Evolutionary conservation across 2,888 invertebrate species (phyloP).

Genomic region (Drosophila lacicola): DNA sequence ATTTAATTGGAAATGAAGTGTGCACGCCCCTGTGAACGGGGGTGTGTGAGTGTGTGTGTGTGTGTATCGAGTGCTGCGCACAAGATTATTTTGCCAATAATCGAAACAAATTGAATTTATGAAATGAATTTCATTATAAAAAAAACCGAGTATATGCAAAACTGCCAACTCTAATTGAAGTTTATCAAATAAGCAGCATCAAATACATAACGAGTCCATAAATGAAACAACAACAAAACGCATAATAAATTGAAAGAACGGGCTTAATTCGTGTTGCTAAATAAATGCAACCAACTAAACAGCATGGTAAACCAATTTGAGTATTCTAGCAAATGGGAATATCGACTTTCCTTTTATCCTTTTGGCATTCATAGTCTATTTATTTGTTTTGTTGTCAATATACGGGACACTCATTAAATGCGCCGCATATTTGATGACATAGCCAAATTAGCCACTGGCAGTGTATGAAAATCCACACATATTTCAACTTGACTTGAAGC

Average conservation of each 20-base stretch:
- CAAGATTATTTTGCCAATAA: slow-evolving; percentile 79
- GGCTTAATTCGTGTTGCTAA: neutral
- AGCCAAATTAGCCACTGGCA: neutral
- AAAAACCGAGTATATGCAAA: slow-evolving; percentile 46
- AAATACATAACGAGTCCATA: slow-evolving; percentile 31
- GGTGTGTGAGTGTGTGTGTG: slow-evolving; percentile 23
- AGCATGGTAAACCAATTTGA: too few relatives aligned
- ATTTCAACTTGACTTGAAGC: slow-evolving; percentile 12
- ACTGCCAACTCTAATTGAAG: slow-evolving; percentile 70
- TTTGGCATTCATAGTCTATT: neutral
- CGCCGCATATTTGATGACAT: neutral
- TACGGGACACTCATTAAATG: too few relatives aligned
- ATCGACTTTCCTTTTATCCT: neutral
- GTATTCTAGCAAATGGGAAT: neutral
- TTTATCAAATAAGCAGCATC: slow-evolving; percentile 58
- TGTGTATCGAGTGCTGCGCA: slow-evolving; percentile 40
- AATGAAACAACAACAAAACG: slow-evolving; percentile 13
- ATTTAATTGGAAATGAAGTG: slow-evolving; percentile 81
- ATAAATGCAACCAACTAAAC: slow-evolving; percentile 5
- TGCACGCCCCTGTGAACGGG: slow-evolving; percentile 43
- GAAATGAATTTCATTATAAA: slow-evolving; percentile 73
- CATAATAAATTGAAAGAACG: neutral
- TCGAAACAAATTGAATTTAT: slow-evolving; percentile 79
- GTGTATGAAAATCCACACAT: slow-evolving; percentile 1
- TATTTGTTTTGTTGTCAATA: too few relatives aligned